Evolutionary conservation across 2,888 invertebrate genomes (phyloP), one percentile per base, ranked within the genome.

Genomic region (Drosophila phalerata): DNA sequence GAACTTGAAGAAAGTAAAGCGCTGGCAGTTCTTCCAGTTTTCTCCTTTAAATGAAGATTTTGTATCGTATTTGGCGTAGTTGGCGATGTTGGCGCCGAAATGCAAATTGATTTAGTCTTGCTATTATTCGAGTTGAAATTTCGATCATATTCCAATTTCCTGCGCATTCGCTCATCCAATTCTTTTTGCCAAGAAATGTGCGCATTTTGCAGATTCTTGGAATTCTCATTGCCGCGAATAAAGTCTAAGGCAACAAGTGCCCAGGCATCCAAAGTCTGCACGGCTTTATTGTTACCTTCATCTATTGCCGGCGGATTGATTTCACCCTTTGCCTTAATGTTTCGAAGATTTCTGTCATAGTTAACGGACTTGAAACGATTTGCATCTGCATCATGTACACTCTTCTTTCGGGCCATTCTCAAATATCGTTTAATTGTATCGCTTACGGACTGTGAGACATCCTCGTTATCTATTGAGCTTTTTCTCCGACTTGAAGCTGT

Each of bases 361-460:
- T 97, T 97, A 19, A 97, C 97, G 0, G 97, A 95, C 90, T 97
- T 97, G 90, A 97, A 97, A 55, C 96, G 94, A 89, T 96, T 97
- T 3, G 94, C 95, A 78, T 95, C 95, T 0, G 32, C 40, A 91
- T 97, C 97, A 52, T 91, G 90, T 10, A 96, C 95, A 87, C 96
- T 97, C 90, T 97, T 97, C 91, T 97, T 97, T 37, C 97, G 94
- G 8, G 97, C 97, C 97, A 97, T 97, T 64, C 96, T 94, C 53
- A 97, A 92, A 91, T 97, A 97, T 10, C 97, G 94, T 92, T 97
- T 97, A 69, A 97, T 97, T 0, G 97, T 97, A 89, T 97, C 97
- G 89, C 97, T 96, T 28, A 97, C 97, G 0, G 97, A 97, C 71
- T 97, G 97, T 0, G 97, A 97, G 0, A 97, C 95, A 88, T 97